These are phyloP conservation scores for Enteromius mattozi DNA, from an alignment of 2,797 vertebrate genomes.

Conservation along the genomic window DNA sequence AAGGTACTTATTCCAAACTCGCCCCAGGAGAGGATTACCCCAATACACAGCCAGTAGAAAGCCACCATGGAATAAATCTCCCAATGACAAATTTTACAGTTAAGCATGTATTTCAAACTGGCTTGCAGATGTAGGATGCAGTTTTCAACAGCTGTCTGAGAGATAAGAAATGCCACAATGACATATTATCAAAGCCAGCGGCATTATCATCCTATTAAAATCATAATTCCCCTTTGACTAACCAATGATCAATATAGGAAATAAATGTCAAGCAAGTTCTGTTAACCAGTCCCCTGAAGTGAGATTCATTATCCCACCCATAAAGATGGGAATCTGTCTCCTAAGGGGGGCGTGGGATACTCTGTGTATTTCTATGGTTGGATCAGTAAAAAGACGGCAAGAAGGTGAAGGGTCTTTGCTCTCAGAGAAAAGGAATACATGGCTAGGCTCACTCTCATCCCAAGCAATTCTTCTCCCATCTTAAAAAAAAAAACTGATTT, in stretches of 20 bases:
- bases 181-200: conserved; percentile 64
- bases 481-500: neutral
- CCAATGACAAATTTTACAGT: conserved; percentile 28
- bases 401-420: conserved; percentile 60
- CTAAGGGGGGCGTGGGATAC: conserved; percentile 71
- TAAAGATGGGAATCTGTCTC: conserved; percentile 73
- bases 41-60: conserved; percentile 16
- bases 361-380: conserved; percentile 72
- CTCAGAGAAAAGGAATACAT: conserved; percentile 11
- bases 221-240: conserved; percentile 71
- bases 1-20: conserved; percentile 28
- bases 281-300: conserved; percentile 70
- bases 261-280: conserved; percentile 79
- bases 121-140: conserved; percentile 18
- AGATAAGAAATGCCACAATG: conserved; percentile 64
- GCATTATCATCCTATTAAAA: conserved; percentile 69
- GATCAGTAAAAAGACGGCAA: conserved; percentile 75
- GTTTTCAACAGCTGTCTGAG: conserved; percentile 16
- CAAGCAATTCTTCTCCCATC: neutral
- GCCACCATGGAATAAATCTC: conserved; percentile 38
- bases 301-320: conserved; percentile 77
- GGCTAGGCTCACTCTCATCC: neutral
- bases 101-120: conserved; percentile 24
- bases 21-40: conserved; percentile 31
- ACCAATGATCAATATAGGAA: conserved; percentile 67